Evolutionary conservation across 2,113 vertebrate species (phyloP).

Genomic region (Emydura subglobosa): DNA sequence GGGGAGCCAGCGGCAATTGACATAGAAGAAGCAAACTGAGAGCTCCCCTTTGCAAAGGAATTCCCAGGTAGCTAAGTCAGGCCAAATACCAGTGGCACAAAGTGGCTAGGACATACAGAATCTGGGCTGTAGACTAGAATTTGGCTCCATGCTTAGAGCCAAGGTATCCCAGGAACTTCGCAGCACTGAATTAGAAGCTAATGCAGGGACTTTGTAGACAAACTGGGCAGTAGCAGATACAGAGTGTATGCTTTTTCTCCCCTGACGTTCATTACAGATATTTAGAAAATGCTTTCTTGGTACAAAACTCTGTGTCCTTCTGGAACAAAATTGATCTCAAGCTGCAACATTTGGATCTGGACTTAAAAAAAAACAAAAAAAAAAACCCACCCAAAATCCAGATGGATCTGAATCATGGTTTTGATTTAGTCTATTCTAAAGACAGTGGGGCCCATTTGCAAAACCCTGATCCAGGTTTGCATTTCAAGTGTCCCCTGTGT

Average conservation of each 20-base stretch:
- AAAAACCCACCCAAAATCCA: no score
- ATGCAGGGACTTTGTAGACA: not conserved
- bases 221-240: not conserved
- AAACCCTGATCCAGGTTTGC: not conserved
- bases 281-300: not conserved
- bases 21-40: not conserved
- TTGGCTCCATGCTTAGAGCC: not conserved
- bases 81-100: not conserved
- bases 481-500: not conserved
- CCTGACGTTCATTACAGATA: not conserved
- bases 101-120: not conserved
- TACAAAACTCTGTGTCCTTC: not conserved
- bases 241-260: not conserved
- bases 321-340: not conserved
- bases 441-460: not conserved
- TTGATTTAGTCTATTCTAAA: not conserved
- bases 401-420: not conserved
- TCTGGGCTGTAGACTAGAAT: not conserved
- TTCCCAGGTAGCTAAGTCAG: not conserved
- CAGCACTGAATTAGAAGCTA: not conserved
- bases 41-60: not conserved
- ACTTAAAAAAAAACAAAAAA: not conserved
- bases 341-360: not conserved
- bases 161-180: not conserved
- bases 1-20: accelerated